Base-by-base conservation (phyloP, 2,113 vertebrate species). In the Penelope pileata region DNA sequence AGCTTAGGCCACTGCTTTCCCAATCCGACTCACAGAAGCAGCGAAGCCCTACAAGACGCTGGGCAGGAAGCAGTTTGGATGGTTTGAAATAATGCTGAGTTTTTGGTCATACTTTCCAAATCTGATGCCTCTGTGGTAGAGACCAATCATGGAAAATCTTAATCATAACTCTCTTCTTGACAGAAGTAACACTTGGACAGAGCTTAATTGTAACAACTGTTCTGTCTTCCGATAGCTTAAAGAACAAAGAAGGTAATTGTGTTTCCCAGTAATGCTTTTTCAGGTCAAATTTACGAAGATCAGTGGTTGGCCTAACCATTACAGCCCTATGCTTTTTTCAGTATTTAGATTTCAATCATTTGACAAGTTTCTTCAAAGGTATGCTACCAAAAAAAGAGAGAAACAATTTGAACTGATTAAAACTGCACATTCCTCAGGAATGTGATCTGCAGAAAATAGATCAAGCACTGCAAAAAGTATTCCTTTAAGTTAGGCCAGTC, bases 1-100 rank as follows among this genome's bases (percentile, higher is more conserved):
- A 0, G 72, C 18, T 36, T 10, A 1, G 4, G 24, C 40, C 0
- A 63, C 40, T 69, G 83, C 40, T 42, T 60, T 32, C 12, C 30
- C 9, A n/a, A 24, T 1, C 6, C 12, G 29, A 16, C 51, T 66
- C 24, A 69, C 16, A 58, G 59, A 38, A 50, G 50, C 16, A 75
- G 29, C 3, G 11, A 92, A 80, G 72, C 10, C 14, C 27, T 34
- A 72, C 66, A 1, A 86, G 67, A 86, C 4, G 3, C 16, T 43
- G 24, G 70, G 42, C 4, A 91, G n/a, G 75, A 64, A 16, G 27
- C 22, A 62, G 16, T 82, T 5, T 67, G 42, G 17, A 45, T 3
- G 2, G 26, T 60, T 85, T 86, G 68, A 80, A 77, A 68, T 16
- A 48, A 53, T 27, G 1, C 9, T n/a, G 21, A 81, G 30, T 7